Evolutionary conservation across 1,140 invertebrate genomes (phyloP).

Genomic region (Epicauta chinensis): DNA sequence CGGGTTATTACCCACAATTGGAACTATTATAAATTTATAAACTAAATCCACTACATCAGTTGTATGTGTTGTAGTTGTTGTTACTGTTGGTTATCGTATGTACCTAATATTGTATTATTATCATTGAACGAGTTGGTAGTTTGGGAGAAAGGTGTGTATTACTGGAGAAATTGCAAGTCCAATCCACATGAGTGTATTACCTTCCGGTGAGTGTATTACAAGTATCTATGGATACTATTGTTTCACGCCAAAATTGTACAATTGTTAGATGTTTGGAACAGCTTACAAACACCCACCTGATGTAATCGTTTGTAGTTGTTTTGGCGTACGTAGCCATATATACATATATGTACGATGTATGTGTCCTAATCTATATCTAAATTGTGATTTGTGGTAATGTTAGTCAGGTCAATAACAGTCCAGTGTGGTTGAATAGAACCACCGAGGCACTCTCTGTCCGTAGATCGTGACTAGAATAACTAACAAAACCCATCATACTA

Average conservation of each 20-base stretch:
- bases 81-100: neutral
- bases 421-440: constrained; percentile 17
- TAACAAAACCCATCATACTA: constrained; percentile 1
- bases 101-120: constrained; percentile 1
- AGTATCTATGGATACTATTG: neutral
- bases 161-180: neutral
- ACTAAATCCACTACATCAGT: neutral
- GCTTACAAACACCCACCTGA: too few species aligned
- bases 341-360: neutral
- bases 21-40: constrained; percentile 15
- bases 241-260: constrained; percentile 1
- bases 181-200: neutral
- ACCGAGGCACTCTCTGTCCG: neutral
- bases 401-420: constrained; percentile 19
- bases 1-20: constrained; percentile 14
- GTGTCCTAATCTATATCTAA: constrained; percentile 16
- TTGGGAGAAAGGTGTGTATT: neutral
- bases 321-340: constrained; percentile 2
- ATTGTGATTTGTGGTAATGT: constrained; percentile 27
- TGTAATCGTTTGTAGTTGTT: constrained; percentile 11
- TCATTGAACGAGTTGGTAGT: neutral
- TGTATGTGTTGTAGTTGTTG: neutral
- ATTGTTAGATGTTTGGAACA: constrained; percentile 10
- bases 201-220: neutral
- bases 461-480: constrained; percentile 23